Base-by-base conservation (phyloP, 2,113 vertebrate genomes). In the Ochotona princeps region DNA sequence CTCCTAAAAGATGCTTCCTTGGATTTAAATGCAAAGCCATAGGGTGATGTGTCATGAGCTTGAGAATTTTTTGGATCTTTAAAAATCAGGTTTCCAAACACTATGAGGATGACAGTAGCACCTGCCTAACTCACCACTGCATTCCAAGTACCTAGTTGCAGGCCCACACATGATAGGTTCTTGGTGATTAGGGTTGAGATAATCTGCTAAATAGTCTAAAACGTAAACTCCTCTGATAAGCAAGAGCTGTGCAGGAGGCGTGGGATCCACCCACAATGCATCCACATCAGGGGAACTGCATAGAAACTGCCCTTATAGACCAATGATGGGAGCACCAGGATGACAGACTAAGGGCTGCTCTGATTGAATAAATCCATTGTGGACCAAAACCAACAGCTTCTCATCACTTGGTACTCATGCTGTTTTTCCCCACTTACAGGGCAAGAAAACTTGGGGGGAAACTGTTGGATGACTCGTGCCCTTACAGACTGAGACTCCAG, bases 1-100 rank as follows among this genome's bases (percentile, higher is more conserved):
- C 74, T 17, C 20, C 21, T 49, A 66, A 76, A 67, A 83, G 44
- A 81, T 69, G 13, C 44, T 28, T 76, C 11, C 0, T n/a, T 63
- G 8, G n/a, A 80, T 91, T 91, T 84, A 73, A 79, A 72, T n/a
- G 6, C 66, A 87, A 90, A 87, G 78, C 30, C 80, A 65, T 11
- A 20, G n/a, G 70, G 6, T 1, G 4, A 72, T n/a, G 67, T 79
- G 69, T 91, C 66, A 78, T 26, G 18, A 90, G 63, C 54, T 1
- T 25, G n/a, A 87, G 11, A 28, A 47, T 47, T 89, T 54, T 67
- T 17, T 70, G 67, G 26, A 30, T 89, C 32, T 65, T 85, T 51
- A 81, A 65, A 79, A 44, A 2, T 2, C 1, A 9, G 17, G 54
- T 87, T 57, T 73, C 28, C 65, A 47, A 67, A 49, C 73, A 38